These are phyloP conservation scores for Caenorhabditis sp. DNA, from an alignment of 2,888 invertebrate genomes.

Conservation along the genomic window DNA sequence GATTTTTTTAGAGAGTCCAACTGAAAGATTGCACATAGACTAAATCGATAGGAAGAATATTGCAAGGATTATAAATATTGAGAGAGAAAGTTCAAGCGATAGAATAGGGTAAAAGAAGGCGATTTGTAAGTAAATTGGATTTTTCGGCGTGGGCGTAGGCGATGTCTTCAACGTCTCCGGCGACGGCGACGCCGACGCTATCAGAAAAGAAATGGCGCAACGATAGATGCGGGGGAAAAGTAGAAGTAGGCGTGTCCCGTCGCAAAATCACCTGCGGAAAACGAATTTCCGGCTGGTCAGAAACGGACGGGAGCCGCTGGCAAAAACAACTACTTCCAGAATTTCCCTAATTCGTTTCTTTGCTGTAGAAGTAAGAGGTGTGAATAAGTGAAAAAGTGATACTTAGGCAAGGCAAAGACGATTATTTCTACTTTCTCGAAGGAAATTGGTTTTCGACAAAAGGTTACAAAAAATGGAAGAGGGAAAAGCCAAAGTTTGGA, in stretches of 20 bases:
- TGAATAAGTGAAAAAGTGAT: not conserved
- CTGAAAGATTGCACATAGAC: constrained; percentile 3
- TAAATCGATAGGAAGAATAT: not conserved
- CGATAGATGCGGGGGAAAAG: constrained; percentile 17
- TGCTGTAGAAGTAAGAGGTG: not conserved
- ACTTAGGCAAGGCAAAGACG: not conserved
- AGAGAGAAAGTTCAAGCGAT: not conserved
- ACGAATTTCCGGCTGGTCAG: constrained; percentile 49
- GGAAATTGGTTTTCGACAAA: constrained; percentile 41
- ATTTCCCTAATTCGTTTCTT: not conserved
- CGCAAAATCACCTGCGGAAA: constrained; percentile 55
- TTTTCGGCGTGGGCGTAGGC: not conserved
- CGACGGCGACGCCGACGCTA: constrained; percentile 20
- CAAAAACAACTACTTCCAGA: constrained; percentile 21
- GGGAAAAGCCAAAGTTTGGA: not conserved
- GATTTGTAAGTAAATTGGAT: constrained; percentile 25
- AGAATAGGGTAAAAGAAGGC: not conserved
- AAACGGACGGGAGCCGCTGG: not conserved
- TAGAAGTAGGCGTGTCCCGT: constrained; percentile 31
- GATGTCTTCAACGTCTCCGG: not conserved
- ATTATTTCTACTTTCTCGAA: not conserved
- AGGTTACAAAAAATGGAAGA: constrained; percentile 1
- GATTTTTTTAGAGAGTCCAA: constrained; percentile 4
- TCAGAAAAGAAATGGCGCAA: constrained; percentile 10
- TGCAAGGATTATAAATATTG: too few relatives aligned